Percentiles rank a stretch among this genome's conserved stretches.
Conservation (phyloP, 2,797 vertebrate species). For the Chromis chromis region DNA sequence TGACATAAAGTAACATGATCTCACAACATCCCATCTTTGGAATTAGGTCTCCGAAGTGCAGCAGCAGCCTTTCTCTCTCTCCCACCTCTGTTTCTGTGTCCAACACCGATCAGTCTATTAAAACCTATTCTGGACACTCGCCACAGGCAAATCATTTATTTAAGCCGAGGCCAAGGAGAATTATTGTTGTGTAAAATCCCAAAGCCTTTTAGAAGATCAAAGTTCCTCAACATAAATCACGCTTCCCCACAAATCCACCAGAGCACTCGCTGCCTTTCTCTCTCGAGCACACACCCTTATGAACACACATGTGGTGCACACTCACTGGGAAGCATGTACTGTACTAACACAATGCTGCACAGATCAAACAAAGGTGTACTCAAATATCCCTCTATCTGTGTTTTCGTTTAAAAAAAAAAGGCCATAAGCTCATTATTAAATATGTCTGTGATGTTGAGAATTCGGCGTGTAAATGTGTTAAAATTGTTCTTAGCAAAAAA, state of each 20-base stretch:
- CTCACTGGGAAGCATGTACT: slow-evolving; percentile 24
- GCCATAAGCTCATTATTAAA: slow-evolving; percentile 37
- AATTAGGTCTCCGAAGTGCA: slow-evolving; percentile 24
- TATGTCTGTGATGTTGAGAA: slow-evolving; percentile 22
- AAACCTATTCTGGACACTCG: slow-evolving; percentile 75
- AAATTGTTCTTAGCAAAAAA: slow-evolving; percentile 4
- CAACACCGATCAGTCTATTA: slow-evolving; percentile 71
- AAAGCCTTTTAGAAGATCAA: slow-evolving; percentile 85
- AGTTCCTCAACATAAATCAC: slow-evolving; percentile 82
- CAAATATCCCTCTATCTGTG: slow-evolving; percentile 29
- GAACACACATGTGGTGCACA: slow-evolving; percentile 7
- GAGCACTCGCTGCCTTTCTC: slow-evolving; percentile 37
- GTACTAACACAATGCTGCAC: slow-evolving; percentile 34
- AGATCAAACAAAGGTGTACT: slow-evolving; percentile 47
- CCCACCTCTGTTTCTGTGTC: slow-evolving; percentile 35
- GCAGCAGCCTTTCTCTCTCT: slow-evolving; percentile 2
- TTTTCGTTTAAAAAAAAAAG: slow-evolving; percentile 10
- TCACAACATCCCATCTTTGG: slow-evolving; percentile 39
- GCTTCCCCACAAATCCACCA: slow-evolving; percentile 73
- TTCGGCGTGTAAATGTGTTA: neutral
- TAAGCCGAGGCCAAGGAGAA: slow-evolving; percentile 76
- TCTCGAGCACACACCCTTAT: slow-evolving; percentile 17
- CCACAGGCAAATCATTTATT: slow-evolving; percentile 82
- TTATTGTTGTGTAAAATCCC: slow-evolving; percentile 84
- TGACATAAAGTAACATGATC: slow-evolving; percentile 47